Conservation (phyloP, 2,888 invertebrate genomes). For the Yponomeuta cagnagella region DNA sequence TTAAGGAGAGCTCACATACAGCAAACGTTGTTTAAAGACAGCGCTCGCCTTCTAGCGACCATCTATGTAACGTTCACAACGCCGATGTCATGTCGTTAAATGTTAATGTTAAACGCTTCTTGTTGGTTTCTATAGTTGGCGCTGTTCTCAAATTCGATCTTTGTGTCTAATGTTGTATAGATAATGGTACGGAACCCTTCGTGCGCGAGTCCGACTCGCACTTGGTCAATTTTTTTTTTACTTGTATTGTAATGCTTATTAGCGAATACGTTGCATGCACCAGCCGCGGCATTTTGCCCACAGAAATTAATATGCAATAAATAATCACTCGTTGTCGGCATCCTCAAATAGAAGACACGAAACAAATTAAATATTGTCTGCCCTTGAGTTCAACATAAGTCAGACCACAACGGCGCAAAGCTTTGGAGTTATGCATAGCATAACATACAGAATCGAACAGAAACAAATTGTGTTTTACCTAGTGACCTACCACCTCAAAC, state of each 20-base stretch:
- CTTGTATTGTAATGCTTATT: neutral
- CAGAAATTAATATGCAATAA: neutral
- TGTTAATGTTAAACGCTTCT: too few species aligned
- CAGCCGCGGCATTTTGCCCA: neutral
- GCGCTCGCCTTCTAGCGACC: too few species aligned
- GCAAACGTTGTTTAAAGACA: too few species aligned
- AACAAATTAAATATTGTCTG: conserved; percentile 1
- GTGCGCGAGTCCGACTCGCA: too few species aligned
- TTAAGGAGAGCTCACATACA: too few species aligned
- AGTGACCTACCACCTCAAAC: neutral
- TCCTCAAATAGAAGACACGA: conserved; percentile 1
- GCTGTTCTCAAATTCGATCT: too few species aligned
- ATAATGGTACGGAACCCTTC: too few species aligned
- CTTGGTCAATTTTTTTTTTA: neutral
- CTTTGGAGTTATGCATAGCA: neutral
- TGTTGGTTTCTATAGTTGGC: too few species aligned
- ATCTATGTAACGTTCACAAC: too few species aligned
- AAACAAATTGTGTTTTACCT: neutral
- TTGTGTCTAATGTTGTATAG: too few species aligned
- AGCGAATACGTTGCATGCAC: neutral
- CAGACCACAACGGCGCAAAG: neutral
- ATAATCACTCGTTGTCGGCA: neutral
- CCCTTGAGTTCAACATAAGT: neutral
- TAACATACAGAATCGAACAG: neutral
- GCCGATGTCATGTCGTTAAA: too few species aligned